Conservation (phyloP, 2,888 invertebrate species). For the Alviniconcha strummeri region DNA sequence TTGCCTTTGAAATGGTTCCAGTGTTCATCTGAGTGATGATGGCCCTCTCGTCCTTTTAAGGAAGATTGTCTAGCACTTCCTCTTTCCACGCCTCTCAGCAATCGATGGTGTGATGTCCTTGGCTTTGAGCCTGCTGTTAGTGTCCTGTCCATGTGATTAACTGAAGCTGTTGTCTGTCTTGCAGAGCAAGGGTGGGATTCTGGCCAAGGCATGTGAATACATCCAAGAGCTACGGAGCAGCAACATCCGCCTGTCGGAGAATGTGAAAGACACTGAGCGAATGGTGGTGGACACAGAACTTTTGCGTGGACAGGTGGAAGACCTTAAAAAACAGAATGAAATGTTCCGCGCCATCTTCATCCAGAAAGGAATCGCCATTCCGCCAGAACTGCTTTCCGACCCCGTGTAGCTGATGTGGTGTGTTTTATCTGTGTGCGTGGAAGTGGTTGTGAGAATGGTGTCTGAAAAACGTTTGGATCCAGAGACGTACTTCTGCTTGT, state of each 20-base stretch:
- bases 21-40: too few species aligned
- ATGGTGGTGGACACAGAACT: constrained; percentile 82
- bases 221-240: constrained; percentile 88
- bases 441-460: background rate
- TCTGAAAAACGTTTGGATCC: too few species aligned
- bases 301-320: constrained; percentile 82
- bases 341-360: constrained; percentile 81
- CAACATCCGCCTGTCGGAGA: constrained; percentile 83
- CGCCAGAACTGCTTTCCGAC: constrained; percentile 50
- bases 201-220: constrained; percentile 96
- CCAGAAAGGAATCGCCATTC: constrained; percentile 79
- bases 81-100: too few species aligned
- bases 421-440: background rate
- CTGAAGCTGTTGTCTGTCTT: constrained; percentile 26
- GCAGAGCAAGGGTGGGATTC: constrained; percentile 94
- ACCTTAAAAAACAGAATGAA: constrained; percentile 85
- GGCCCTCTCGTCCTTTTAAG: too few species aligned
- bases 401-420: constrained; percentile 11
- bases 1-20: too few species aligned
- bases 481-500: too few species aligned
- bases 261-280: constrained; percentile 83
- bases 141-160: too few species aligned
- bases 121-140: too few species aligned
- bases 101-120: too few species aligned
- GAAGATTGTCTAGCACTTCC: too few species aligned